These are phyloP conservation scores for Magallana gigas DNA, from an alignment of 1,140 invertebrate species.

Conservation along the genomic window DNA sequence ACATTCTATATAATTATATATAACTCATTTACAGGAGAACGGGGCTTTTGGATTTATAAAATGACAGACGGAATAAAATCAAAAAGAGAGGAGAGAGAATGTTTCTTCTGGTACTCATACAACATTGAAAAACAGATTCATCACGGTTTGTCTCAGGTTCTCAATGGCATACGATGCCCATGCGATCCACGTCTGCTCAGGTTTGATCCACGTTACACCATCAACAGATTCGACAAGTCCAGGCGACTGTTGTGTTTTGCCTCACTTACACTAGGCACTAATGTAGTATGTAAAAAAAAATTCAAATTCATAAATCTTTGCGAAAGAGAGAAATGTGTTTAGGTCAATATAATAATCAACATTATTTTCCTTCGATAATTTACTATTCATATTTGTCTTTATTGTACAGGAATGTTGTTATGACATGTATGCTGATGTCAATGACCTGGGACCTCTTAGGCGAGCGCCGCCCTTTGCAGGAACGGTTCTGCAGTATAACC, in stretches of 20 bases:
- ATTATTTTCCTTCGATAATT: not conserved
- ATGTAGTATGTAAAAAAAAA: not conserved
- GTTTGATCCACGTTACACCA: constrained; percentile 44
- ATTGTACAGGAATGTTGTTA: not conserved
- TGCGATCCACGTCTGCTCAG: constrained; percentile 69
- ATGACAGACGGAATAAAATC: not conserved
- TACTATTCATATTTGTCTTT: not conserved
- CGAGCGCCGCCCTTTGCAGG: not conserved
- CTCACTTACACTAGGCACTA: not conserved
- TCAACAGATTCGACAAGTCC: not conserved
- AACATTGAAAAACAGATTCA: not conserved
- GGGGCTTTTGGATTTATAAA: constrained; percentile 15
- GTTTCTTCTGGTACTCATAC: not conserved
- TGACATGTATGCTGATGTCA: not conserved
- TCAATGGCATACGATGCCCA: not conserved
- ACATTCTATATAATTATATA: too few relatives aligned
- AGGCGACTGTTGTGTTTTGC: not conserved
- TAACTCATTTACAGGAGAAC: not conserved
- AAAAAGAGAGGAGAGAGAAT: not conserved
- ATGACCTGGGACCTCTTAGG: not conserved
- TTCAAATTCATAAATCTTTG: too few relatives aligned
- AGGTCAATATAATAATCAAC: too few relatives aligned
- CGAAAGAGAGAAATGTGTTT: too few relatives aligned
- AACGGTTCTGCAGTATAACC: not conserved
- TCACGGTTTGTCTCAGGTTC: not conserved